These are phyloP conservation scores for Nomada ruficornis DNA, from an alignment of 2,888 invertebrate species.

Conservation along the genomic window DNA sequence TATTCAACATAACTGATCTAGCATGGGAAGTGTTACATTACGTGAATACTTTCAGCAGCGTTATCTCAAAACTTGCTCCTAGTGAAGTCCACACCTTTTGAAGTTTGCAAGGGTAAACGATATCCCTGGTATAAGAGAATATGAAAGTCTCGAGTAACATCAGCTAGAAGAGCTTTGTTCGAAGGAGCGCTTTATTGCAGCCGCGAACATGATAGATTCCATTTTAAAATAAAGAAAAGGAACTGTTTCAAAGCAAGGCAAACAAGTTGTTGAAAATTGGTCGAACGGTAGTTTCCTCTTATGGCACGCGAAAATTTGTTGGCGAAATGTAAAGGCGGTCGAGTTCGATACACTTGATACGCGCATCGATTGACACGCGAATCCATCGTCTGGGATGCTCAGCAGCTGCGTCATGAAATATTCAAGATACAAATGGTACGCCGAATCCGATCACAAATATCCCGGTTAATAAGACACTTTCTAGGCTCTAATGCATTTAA, in stretches of 20 bases:
- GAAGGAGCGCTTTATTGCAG: neutral
- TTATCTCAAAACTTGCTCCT: neutral
- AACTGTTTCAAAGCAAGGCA: neutral
- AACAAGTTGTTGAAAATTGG: neutral
- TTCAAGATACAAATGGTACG: conserved; percentile 66
- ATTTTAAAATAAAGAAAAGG: too few species aligned
- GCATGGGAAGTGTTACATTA: neutral
- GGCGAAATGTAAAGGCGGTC: neutral
- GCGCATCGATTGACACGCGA: conserved; percentile 33
- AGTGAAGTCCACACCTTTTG: neutral
- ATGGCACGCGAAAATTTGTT: neutral
- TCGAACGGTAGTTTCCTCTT: neutral
- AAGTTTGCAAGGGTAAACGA: neutral
- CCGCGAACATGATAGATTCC: neutral
- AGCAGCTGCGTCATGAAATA: conserved; percentile 63
- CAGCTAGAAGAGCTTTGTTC: neutral
- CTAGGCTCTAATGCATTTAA: conserved; percentile 72
- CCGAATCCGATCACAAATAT: conserved; percentile 59
- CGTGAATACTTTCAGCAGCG: neutral
- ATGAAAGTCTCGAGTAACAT: neutral
- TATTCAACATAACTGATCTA: neutral
- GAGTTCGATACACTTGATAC: conserved; percentile 27
- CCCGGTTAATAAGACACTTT: conserved; percentile 69
- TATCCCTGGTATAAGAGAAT: neutral
- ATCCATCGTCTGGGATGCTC: conserved; percentile 9